A percentile compares a stretch with the other conserved stretches of the same genome.
These are phyloP conservation scores for Phyllotis vaccarum DNA, from an alignment of 2,797 vertebrate genomes.

Conservation along the genomic window DNA sequence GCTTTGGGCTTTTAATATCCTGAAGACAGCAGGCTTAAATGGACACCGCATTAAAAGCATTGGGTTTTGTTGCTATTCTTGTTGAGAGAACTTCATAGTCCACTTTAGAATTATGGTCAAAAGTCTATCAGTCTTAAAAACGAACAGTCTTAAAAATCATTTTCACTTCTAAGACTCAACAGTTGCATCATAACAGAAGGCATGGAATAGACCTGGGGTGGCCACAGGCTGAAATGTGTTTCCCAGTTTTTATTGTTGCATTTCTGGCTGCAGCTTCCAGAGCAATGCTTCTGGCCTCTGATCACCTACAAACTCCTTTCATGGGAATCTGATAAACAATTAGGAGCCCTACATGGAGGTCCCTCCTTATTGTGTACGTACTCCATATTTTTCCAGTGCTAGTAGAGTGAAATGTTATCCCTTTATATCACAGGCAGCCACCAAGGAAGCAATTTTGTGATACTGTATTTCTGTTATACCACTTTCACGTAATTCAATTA, in stretches of 20 bases:
- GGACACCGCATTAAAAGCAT: slow-evolving; percentile 69
- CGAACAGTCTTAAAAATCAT: slow-evolving; percentile 6
- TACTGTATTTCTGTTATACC: slow-evolving; percentile 73
- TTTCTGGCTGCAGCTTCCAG: slow-evolving; percentile 76
- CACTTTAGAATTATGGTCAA: slow-evolving; percentile 80
- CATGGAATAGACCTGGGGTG: slow-evolving; percentile 68
- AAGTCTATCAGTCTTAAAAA: slow-evolving; percentile 79
- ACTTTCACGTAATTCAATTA: slow-evolving; percentile 74
- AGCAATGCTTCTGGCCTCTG: slow-evolving; percentile 63
- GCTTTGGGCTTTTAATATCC: slow-evolving; percentile 79
- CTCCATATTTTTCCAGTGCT: slow-evolving; percentile 65
- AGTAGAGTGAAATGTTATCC: slow-evolving; percentile 67
- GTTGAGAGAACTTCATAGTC: slow-evolving; percentile 72
- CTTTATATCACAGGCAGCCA: slow-evolving; percentile 64
- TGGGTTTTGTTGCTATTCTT: slow-evolving; percentile 72
- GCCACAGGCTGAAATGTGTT: slow-evolving; percentile 69
- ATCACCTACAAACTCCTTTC: slow-evolving; percentile 35
- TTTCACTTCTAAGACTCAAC: slow-evolving; percentile 54
- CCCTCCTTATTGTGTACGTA: slow-evolving; percentile 68
- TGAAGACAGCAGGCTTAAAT: slow-evolving; percentile 76
- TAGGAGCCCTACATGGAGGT: slow-evolving; percentile 76
- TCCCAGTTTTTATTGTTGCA: slow-evolving; percentile 65
- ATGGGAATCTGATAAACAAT: slow-evolving; percentile 78
- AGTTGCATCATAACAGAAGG: slow-evolving; percentile 64
- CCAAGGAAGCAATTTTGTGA: slow-evolving; percentile 77